Evolutionary conservation across 2,888 invertebrate genomes (phyloP).

Genomic region (Ditula angustiorana): DNA sequence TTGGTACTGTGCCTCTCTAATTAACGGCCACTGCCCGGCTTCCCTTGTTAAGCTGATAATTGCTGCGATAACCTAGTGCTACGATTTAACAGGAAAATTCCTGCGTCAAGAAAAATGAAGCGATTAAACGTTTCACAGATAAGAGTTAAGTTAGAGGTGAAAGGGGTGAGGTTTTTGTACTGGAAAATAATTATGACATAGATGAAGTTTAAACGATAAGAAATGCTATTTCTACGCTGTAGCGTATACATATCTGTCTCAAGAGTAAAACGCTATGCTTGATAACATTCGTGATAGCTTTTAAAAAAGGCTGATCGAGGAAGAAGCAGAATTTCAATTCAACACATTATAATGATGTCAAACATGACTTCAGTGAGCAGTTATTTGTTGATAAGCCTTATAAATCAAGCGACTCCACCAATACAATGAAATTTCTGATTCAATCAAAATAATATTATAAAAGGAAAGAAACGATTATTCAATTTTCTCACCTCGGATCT

Average conservation of each 20-base stretch:
- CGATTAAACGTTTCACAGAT: conserved; percentile 25
- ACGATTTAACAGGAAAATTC: conserved; percentile 16
- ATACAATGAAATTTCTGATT: neutral
- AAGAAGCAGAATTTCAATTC: too few species aligned
- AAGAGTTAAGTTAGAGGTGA: conserved; percentile 1
- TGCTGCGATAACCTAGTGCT: conserved; percentile 2
- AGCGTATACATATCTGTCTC: too few species aligned
- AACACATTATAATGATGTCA: too few species aligned
- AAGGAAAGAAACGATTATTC: conserved; percentile 17
- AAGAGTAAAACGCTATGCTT: too few species aligned
- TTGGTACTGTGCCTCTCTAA: conserved; percentile 1
- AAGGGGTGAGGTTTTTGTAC: neutral
- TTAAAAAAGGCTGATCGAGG: too few species aligned
- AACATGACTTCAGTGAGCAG: too few species aligned
- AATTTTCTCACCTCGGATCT: conserved; percentile 20
- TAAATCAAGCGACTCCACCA: neutral
- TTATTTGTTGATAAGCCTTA: neutral
- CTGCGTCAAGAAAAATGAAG: conserved; percentile 28
- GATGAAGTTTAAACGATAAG: too few species aligned
- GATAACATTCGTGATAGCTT: too few species aligned
- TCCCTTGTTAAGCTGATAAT: conserved; percentile 17
- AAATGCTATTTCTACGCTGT: too few species aligned
- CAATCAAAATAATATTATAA: conserved; percentile 1
- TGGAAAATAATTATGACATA: too few species aligned
- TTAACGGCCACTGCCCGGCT: neutral